phyloP scores from a whole-genome alignment of 2,797 vertebrate species.

The Sciurus carolinensis region DNA sequence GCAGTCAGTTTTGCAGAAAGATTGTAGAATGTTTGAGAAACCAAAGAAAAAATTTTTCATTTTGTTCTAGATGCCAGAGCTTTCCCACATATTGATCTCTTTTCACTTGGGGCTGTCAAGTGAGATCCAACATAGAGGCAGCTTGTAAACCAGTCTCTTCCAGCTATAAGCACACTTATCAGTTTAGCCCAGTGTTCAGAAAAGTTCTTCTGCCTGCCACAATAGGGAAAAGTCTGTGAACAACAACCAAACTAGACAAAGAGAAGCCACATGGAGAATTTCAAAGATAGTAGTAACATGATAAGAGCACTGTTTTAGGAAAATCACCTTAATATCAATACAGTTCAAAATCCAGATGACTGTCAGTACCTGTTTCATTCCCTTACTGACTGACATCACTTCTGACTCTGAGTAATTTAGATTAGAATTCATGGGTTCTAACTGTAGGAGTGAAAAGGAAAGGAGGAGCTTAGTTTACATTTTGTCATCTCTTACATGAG shows the following conservation, averaged over 20 bases:
- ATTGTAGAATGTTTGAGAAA: conserved; percentile 8
- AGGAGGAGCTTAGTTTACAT: background rate
- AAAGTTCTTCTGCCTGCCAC: background rate
- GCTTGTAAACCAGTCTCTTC: background rate
- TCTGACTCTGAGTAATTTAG: background rate
- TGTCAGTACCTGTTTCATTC: background rate
- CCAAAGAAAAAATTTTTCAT: background rate
- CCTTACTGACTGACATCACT: background rate
- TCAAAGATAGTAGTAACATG: background rate
- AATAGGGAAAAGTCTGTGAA: background rate
- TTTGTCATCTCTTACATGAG: conserved; percentile 27
- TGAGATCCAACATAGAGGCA: background rate
- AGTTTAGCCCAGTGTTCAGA: background rate
- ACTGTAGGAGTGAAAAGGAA: background rate
- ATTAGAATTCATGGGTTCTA: background rate
- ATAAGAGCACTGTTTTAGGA: background rate
- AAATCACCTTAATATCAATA: background rate
- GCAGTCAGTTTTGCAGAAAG: background rate
- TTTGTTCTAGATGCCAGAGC: background rate
- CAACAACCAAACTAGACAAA: background rate
- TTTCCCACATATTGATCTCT: background rate
- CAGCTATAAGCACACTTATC: background rate
- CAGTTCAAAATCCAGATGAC: background rate
- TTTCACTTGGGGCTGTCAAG: background rate
- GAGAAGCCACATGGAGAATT: background rate